Evolutionary conservation across 2,888 invertebrate genomes (phyloP), one percentile per base, ranked within the genome.

Genomic region (Dicranocentrus wangi): DNA sequence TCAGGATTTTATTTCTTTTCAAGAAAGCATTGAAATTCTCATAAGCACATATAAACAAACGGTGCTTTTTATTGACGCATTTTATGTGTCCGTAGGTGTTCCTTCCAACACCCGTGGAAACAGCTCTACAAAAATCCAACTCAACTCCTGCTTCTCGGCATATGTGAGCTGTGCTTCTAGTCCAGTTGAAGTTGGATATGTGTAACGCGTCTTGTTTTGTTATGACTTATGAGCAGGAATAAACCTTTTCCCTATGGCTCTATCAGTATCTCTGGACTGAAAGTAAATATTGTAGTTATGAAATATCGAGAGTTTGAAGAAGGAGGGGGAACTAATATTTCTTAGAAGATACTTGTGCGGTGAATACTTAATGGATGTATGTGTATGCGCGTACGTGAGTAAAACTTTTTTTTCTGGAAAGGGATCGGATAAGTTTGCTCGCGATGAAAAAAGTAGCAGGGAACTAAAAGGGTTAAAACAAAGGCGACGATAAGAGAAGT

Each of bases 221-320:
- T 80, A 77, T 81, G 81, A 81, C 71, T 76, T 81, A 81, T 72
- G 81, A 61, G 66, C 5, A 42, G 76, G 72, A 77, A 77, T 77
- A 81, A 71, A 76, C 70, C 72, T 77, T 47, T 60, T 51, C 76
- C 75, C 53, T 66, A 21, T 71, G 61, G 17, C 53, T 55, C 39
- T 25, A 61, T 72, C 61, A 51, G 27, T 25, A 15, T 55, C 19
- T 17, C 23, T 53, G 17, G 32, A 65, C 43, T 66, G 66, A 25
- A 23, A 60, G 75, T 58, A 76, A 76, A 76, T 76, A 75, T 75
- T 75, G 66, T 58, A 76, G 47, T 60, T 68, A 60, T 76, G 68
- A 76, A 76, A 76, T 76, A 76, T 76, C 68, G 68, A 76, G 60
- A 76, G 68, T 69, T 60, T 47, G 43, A 39, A 60, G 58, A 27